Percentiles rank a stretch among this genome's conserved stretches.
Evolutionary conservation across 2,888 invertebrate species (phyloP).

Genomic region (Chrysotoxum bicinctum): DNA sequence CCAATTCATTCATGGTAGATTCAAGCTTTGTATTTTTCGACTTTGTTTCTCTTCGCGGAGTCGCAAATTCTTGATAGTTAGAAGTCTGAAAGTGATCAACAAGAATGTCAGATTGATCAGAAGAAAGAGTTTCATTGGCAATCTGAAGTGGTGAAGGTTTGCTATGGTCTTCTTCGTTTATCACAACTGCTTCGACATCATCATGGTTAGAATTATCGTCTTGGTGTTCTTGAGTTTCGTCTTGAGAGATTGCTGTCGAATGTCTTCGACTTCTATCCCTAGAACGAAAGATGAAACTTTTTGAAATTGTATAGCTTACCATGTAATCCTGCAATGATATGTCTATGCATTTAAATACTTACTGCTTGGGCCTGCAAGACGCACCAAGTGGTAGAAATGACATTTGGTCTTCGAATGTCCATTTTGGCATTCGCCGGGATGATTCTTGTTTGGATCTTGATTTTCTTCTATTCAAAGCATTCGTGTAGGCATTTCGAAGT

Average conservation of each 20-base stretch:
- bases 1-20: not conserved
- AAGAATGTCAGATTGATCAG: not conserved
- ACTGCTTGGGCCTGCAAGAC: not conserved
- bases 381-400: not conserved
- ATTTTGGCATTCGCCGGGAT: not conserved
- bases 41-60: not conserved
- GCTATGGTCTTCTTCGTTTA: not conserved
- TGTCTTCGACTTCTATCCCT: not conserved
- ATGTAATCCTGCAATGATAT: no score
- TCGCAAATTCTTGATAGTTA: not conserved
- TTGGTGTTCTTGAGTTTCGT: not conserved
- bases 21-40: not conserved
- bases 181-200: not conserved
- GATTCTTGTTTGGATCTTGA: not conserved
- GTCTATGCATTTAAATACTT: not conserved
- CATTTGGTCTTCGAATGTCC: conserved; percentile 13
- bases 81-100: not conserved
- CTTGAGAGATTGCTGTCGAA: not conserved
- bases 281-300: not conserved
- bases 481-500: conserved; percentile 5
- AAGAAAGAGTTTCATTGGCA: not conserved
- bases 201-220: not conserved
- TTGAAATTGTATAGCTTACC: no score
- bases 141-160: not conserved
- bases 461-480: conserved; percentile 5